These are phyloP conservation scores for Dryomyza anilis DNA, from an alignment of 2,888 invertebrate species.

Conservation along the genomic window DNA sequence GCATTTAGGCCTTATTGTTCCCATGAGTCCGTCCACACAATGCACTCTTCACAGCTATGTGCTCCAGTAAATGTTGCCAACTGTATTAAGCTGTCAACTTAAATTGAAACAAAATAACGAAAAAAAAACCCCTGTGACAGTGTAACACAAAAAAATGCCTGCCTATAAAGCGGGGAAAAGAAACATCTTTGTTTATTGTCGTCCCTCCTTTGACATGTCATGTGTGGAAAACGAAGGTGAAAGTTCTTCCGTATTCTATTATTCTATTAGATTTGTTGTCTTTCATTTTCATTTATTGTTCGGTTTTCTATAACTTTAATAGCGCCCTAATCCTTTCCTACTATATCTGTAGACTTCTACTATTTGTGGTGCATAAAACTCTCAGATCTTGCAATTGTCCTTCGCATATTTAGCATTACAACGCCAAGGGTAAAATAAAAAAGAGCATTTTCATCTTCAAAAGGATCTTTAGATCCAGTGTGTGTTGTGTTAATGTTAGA, in stretches of 20 bases:
- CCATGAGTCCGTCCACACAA: constrained; percentile 15
- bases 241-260: constrained; percentile 6
- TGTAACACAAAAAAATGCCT: background rate
- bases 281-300: background rate
- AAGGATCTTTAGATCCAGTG: background rate
- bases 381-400: background rate
- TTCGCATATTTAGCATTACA: constrained; percentile 10
- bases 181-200: background rate
- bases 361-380: background rate
- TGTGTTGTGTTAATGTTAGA: background rate
- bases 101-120: background rate
- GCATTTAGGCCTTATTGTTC: constrained; percentile 23
- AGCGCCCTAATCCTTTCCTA: constrained; percentile 19
- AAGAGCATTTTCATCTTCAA: background rate
- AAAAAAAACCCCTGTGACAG: background rate
- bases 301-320: background rate
- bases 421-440: background rate
- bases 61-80: constrained; percentile 18
- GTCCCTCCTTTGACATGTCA: background rate
- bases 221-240: constrained; percentile 16
- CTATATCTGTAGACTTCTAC: background rate
- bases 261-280: background rate
- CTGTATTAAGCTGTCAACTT: constrained; percentile 27
- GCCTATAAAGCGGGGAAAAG: background rate
- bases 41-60: background rate